A percentile compares a stretch with the other conserved stretches of the same genome.
These are phyloP conservation scores for Phrynosoma blainvillii DNA, from an alignment of 2,113 vertebrate species.

Conservation along the genomic window DNA sequence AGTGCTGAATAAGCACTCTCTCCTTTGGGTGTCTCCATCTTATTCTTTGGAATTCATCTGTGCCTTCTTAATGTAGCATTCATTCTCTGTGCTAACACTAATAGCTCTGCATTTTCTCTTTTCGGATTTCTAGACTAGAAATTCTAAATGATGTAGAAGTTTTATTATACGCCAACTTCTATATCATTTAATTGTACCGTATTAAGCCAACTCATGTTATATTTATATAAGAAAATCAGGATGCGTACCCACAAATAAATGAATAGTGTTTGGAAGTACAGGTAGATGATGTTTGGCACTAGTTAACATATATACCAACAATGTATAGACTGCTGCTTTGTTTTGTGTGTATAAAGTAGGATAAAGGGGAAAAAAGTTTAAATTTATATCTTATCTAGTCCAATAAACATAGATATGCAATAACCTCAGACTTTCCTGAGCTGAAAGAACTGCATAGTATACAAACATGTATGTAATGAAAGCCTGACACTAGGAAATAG, in stretches of 20 bases:
- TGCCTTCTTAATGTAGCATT: not conserved
- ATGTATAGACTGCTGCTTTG: not conserved
- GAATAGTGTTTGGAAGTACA: not conserved
- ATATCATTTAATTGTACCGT: not conserved
- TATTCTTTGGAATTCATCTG: slow-evolving; percentile 9
- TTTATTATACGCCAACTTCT: not conserved
- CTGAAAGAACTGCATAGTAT: not conserved
- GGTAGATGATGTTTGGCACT: not conserved
- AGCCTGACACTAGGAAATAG: not conserved
- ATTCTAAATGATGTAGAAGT: not conserved
- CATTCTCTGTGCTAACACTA: not conserved
- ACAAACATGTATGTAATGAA: not conserved
- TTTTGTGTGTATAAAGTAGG: not conserved
- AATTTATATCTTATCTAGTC: not conserved
- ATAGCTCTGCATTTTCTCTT: not conserved
- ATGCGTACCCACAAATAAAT: not conserved
- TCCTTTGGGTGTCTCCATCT: not conserved
- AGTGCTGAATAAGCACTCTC: not conserved
- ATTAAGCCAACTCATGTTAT: not conserved
- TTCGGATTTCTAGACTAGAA: not conserved
- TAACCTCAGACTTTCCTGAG: not conserved
- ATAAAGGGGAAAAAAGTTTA: not conserved
- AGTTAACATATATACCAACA: not conserved
- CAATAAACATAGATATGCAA: not conserved
- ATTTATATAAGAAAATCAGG: not conserved